A percentile compares a stretch with the other conserved stretches of the same genome.
phyloP scores from a whole-genome alignment of 2,797 vertebrate species.

The Megalops cyprinoides region DNA sequence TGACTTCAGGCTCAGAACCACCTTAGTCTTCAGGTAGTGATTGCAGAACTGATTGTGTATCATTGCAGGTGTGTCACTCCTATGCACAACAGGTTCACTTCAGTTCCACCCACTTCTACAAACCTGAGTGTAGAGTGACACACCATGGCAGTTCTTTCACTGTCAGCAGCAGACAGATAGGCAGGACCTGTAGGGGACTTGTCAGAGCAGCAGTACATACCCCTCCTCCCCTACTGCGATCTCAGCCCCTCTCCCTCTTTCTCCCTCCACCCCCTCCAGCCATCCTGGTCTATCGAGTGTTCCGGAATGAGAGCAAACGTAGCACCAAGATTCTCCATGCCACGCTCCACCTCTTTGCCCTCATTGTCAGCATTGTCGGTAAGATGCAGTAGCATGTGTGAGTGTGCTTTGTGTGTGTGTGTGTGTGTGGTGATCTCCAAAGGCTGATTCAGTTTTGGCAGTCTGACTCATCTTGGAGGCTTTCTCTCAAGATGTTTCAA shows the following conservation, averaged over 20 bases:
- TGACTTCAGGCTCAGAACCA: background rate
- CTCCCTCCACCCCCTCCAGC: slow-evolving; percentile 66
- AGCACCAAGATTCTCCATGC: slow-evolving; percentile 86
- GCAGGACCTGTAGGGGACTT: too few relatives aligned
- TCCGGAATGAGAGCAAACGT: slow-evolving; percentile 83
- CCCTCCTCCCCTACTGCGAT: background rate
- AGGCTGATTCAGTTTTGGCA: background rate
- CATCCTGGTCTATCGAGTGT: slow-evolving; percentile 91
- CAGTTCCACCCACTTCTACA: too few relatives aligned
- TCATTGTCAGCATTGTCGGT: slow-evolving; percentile 87
- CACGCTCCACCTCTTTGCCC: slow-evolving; percentile 81
- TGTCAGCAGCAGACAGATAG: too few relatives aligned
- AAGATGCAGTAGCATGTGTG: slow-evolving; percentile 53
- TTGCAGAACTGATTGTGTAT: background rate
- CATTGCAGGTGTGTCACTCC: background rate
- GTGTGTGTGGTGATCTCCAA: background rate
- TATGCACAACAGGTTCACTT: too few relatives aligned
- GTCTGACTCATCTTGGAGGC: background rate
- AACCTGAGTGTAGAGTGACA: too few relatives aligned
- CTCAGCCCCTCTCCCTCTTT: background rate
- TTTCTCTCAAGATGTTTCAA: background rate
- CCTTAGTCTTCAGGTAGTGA: background rate
- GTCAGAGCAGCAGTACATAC: background rate
- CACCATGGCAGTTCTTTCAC: too few relatives aligned
- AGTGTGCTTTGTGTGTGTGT: background rate